A percentile compares a stretch with the other conserved stretches of the same genome.
Evolutionary conservation across 2,888 invertebrate genomes (phyloP).

Genomic region (Philereme vetulata): DNA sequence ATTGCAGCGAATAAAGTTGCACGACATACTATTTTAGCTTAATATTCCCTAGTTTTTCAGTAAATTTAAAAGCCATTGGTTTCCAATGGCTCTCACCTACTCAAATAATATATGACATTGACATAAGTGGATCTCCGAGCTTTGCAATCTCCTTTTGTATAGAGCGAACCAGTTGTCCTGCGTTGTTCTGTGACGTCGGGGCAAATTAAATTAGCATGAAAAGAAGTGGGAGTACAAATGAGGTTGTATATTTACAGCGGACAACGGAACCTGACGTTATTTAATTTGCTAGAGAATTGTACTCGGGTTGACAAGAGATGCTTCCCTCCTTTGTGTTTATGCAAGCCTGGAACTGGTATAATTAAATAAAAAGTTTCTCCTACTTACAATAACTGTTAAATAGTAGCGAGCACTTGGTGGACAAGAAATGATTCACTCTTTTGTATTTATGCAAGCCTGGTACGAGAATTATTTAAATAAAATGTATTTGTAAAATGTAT

Average conservation of each 20-base stretch:
- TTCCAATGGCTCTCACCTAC: no score
- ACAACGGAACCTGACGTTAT: constrained; percentile 39
- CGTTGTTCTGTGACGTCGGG: constrained; percentile 33
- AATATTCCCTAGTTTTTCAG: no score
- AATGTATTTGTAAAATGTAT: background rate
- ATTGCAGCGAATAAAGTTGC: no score
- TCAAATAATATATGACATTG: no score
- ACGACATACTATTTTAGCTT: no score
- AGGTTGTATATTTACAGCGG: constrained; percentile 49
- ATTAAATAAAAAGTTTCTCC: constrained; percentile 12
- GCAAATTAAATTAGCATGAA: constrained; percentile 62
- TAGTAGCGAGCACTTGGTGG: background rate
- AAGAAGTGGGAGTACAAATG: constrained; percentile 53
- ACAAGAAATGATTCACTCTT: background rate
- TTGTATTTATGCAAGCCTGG: constrained; percentile 12
- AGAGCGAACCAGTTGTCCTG: constrained; percentile 22
- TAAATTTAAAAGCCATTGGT: no score
- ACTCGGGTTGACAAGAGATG: constrained; percentile 36
- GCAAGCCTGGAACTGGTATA: constrained; percentile 32
- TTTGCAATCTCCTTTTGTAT: constrained; percentile 7
- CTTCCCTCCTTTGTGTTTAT: constrained; percentile 41
- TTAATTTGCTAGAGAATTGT: constrained; percentile 50
- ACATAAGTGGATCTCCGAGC: background rate
- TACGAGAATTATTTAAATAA: constrained; percentile 1
- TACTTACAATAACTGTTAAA: background rate